Evolutionary conservation across 2,888 invertebrate species (phyloP).

Genomic region (Euplexia lucipara): DNA sequence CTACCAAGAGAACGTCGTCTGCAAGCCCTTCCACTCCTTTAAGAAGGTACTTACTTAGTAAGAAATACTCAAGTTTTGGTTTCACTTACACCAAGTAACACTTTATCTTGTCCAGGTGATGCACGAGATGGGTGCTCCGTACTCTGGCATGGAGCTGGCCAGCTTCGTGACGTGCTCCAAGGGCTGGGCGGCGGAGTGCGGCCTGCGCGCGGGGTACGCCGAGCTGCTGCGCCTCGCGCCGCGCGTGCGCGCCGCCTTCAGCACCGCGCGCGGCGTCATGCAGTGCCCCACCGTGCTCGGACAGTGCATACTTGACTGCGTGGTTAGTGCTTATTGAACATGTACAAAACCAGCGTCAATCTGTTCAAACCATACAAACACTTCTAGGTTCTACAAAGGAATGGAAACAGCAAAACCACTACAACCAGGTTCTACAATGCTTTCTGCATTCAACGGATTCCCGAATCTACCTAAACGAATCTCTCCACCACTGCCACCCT

Average conservation of each 20-base stretch:
- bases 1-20: conserved; percentile 98
- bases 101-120: conserved; percentile 90
- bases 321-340: conserved; percentile 61
- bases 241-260: conserved; percentile 93
- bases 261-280: conserved; percentile 97
- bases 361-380: neutral
- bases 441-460: too few relatives aligned
- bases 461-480: too few relatives aligned
- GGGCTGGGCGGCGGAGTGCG: conserved; percentile 97
- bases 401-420: too few relatives aligned
- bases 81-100: too few relatives aligned
- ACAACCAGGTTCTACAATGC: too few relatives aligned
- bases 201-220: conserved; percentile 97
- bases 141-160: conserved; percentile 95
- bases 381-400: neutral
- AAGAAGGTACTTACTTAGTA: too few relatives aligned
- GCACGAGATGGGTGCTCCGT: conserved; percentile 97
- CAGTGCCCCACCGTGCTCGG: conserved; percentile 97
- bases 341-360: too few relatives aligned
- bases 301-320: conserved; percentile 96
- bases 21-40: conserved; percentile 97
- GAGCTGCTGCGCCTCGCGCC: conserved; percentile 96
- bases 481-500: too few relatives aligned
- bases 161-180: conserved; percentile 99
- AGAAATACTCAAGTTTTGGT: neutral